Conservation (phyloP, 2,113 vertebrate genomes). For the Marmota monax region DNA sequence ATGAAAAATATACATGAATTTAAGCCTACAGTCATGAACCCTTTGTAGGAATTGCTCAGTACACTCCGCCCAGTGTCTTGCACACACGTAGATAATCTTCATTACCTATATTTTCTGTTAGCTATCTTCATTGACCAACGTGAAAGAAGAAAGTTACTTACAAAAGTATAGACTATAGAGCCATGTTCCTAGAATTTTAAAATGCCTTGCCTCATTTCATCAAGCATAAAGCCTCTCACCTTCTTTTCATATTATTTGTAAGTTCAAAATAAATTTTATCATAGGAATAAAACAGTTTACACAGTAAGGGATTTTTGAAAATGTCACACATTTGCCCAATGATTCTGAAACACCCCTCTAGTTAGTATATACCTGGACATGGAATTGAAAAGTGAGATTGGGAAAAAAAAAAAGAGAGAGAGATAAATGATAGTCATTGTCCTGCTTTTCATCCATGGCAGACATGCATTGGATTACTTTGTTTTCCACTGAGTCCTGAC, state of each 20-base stretch:
- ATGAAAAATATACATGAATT: neutral
- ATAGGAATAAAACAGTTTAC: neutral
- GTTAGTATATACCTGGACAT: neutral
- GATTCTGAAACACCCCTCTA: neutral
- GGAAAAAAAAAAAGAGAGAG: neutral
- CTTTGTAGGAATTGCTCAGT: neutral
- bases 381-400: neutral
- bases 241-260: neutral
- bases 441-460: neutral
- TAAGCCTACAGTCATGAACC: neutral
- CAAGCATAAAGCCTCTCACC: neutral
- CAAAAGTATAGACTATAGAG: neutral
- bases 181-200: slow-evolving; percentile 27
- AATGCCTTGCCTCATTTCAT: neutral
- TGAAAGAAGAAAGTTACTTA: neutral
- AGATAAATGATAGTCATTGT: neutral
- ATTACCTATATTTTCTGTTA: no score
- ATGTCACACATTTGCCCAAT: neutral
- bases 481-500: neutral
- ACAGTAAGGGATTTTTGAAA: neutral
- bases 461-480: neutral
- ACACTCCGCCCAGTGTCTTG: neutral
- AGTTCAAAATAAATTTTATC: slow-evolving; percentile 46
- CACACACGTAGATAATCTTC: neutral
- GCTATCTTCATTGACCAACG: neutral